phyloP scores from a whole-genome alignment of 1,140 invertebrate genomes.

The Holcopasites calliopsidis region DNA sequence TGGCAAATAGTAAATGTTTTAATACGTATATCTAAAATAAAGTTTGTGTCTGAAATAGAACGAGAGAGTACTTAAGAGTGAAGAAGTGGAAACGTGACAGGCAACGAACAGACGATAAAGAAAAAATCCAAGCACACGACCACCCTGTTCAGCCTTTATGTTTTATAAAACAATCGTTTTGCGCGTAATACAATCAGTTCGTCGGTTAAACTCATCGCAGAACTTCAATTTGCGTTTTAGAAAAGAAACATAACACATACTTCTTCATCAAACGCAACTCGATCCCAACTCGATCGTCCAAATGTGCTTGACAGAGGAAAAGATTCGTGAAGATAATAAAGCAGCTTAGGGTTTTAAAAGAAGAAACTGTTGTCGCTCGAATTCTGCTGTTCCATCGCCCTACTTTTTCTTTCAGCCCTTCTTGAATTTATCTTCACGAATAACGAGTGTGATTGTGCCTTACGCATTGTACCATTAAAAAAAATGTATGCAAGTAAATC shows the following conservation, averaged over 20 bases:
- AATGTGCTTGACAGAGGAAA: not conserved
- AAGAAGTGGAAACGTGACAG: not conserved
- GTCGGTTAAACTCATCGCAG: not conserved
- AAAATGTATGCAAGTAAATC: not conserved
- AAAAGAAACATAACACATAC: not conserved
- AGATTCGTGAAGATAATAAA: not conserved
- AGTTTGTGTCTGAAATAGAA: constrained; percentile 13
- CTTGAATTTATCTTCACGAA: not conserved
- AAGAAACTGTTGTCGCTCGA: not conserved
- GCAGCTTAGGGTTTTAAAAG: not conserved
- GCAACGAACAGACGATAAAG: constrained; percentile 16
- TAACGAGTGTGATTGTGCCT: constrained; percentile 28
- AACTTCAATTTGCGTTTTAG: not conserved
- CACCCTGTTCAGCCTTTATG: constrained; percentile 30
- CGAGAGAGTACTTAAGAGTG: not conserved
- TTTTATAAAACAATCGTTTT: constrained; percentile 22
- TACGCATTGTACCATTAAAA: constrained; percentile 22
- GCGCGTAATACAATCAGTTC: constrained; percentile 16
- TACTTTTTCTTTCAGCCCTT: not conserved
- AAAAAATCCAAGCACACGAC: constrained; percentile 27
- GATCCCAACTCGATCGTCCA: constrained; percentile 16
- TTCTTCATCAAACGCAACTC: not conserved
- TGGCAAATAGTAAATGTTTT: constrained; percentile 30
- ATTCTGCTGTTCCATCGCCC: not conserved
- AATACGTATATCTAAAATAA: constrained; percentile 36